Percentiles rank a stretch among this genome's conserved stretches.
Evolutionary conservation across 2,888 invertebrate genomes (phyloP).

Genomic region (Drosophila incognita): DNA sequence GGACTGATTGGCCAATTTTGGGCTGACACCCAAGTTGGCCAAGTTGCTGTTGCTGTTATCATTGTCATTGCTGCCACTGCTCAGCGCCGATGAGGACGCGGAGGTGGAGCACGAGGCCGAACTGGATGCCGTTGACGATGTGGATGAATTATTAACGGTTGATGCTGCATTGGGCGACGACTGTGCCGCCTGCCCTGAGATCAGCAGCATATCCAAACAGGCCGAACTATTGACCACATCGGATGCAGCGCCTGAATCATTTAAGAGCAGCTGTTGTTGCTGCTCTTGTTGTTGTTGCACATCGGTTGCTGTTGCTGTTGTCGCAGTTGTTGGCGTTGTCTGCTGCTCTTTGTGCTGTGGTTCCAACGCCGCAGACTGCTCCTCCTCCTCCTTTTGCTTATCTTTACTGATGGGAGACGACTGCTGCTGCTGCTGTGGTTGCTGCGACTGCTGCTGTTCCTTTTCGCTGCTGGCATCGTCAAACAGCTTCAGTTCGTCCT

Average conservation of each 20-base stretch:
- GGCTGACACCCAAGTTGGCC: constrained; percentile 37
- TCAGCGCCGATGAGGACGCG: constrained; percentile 38
- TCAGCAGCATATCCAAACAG: constrained; percentile 72
- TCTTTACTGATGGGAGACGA: background rate
- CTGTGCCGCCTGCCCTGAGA: constrained; percentile 70
- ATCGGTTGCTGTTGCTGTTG: constrained; percentile 23
- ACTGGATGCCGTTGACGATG: constrained; percentile 74
- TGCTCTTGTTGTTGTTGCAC: constrained; percentile 10
- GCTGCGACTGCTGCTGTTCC: background rate
- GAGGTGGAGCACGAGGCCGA: constrained; percentile 58
- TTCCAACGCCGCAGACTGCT: background rate
- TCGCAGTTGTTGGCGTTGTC: constrained; percentile 20
- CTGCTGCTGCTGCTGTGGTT: background rate
- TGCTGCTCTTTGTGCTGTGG: constrained; percentile 21
- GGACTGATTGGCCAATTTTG: constrained; percentile 73
- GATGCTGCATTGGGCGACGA: constrained; percentile 80
- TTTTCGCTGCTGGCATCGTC: constrained; percentile 49
- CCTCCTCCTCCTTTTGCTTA: constrained; percentile 2
- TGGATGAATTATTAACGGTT: constrained; percentile 54
- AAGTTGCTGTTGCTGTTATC: constrained; percentile 49
- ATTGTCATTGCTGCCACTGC: constrained; percentile 34
- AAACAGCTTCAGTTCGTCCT: constrained; percentile 84
- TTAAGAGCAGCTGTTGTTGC: constrained; percentile 48
- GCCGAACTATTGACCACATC: constrained; percentile 71
- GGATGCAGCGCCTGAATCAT: constrained; percentile 80